A percentile compares a stretch with the other conserved stretches of the same genome.
phyloP scores from a whole-genome alignment of 2,888 invertebrate genomes.

The Caenorhabditis sinica region DNA sequence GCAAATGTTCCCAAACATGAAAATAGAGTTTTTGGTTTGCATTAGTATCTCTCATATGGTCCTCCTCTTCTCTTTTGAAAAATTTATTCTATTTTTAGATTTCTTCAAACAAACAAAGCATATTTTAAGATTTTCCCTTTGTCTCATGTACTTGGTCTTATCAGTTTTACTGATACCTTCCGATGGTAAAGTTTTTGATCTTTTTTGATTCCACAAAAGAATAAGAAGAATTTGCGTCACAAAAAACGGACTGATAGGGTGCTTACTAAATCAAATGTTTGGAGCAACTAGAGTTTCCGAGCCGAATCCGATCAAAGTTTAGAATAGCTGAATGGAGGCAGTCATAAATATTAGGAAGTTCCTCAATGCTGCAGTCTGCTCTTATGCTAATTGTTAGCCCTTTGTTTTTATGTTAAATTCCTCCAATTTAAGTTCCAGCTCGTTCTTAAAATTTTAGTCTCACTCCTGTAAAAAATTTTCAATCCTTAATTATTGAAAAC shows the following conservation, averaged over 20 bases:
- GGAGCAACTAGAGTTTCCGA: background rate
- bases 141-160: slow-evolving; percentile 12
- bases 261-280: background rate
- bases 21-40: slow-evolving; percentile 6
- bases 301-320: background rate
- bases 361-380: too few species aligned
- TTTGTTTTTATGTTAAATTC: too few species aligned
- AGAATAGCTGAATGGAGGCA: background rate
- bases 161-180: slow-evolving; percentile 9
- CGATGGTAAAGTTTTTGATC: slow-evolving; percentile 1
- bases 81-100: slow-evolving; percentile 18
- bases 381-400: too few species aligned
- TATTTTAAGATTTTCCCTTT: slow-evolving; percentile 24
- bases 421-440: too few species aligned
- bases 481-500: too few species aligned
- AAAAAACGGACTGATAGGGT: background rate
- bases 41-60: background rate
- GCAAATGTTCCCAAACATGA: slow-evolving; percentile 12
- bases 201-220: slow-evolving; percentile 14
- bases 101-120: slow-evolving; percentile 16
- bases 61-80: background rate
- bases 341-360: too few species aligned
- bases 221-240: slow-evolving; percentile 27
- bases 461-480: too few species aligned
- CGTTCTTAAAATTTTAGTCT: too few species aligned